These are phyloP conservation scores for Phoenicopterus ruber DNA, from an alignment of 2,113 vertebrate genomes.

Conservation along the genomic window DNA sequence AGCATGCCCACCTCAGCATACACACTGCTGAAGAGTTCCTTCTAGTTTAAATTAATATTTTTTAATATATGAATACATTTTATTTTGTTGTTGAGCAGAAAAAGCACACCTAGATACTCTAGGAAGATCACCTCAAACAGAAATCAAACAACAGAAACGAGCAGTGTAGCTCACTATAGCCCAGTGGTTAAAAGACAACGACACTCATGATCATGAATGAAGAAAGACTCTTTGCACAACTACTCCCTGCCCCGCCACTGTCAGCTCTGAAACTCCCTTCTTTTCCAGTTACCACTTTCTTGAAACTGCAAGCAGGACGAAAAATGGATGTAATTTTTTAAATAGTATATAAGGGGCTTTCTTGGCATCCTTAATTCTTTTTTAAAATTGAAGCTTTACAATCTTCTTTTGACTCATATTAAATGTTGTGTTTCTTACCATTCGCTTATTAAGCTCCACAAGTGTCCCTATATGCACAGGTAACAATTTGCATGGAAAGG, in stretches of 20 bases:
- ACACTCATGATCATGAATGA: neutral
- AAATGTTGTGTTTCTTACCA: conserved; percentile 72
- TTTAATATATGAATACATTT: too few relatives aligned
- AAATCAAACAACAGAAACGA: neutral
- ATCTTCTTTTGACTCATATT: neutral
- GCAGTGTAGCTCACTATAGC: neutral
- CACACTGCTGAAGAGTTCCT: neutral
- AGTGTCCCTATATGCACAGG: conserved; percentile 97
- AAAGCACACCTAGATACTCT: neutral
- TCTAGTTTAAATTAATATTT: neutral
- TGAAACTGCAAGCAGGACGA: neutral
- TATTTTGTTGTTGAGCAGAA: neutral
- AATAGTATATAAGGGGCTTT: neutral
- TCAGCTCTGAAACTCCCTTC: neutral
- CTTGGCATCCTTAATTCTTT: neutral
- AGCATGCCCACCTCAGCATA: neutral
- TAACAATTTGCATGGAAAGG: conserved; percentile 97
- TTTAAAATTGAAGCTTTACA: neutral
- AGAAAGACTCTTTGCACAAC: neutral
- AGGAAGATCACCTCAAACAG: neutral
- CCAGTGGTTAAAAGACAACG: neutral
- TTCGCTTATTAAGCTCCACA: conserved; percentile 97
- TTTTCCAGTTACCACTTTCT: neutral
- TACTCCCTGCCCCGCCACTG: neutral
- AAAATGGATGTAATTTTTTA: neutral